Evolutionary conservation across 2,113 vertebrate genomes (phyloP), one percentile per base, ranked within the genome.

Genomic region (Anseranas semipalmata): DNA sequence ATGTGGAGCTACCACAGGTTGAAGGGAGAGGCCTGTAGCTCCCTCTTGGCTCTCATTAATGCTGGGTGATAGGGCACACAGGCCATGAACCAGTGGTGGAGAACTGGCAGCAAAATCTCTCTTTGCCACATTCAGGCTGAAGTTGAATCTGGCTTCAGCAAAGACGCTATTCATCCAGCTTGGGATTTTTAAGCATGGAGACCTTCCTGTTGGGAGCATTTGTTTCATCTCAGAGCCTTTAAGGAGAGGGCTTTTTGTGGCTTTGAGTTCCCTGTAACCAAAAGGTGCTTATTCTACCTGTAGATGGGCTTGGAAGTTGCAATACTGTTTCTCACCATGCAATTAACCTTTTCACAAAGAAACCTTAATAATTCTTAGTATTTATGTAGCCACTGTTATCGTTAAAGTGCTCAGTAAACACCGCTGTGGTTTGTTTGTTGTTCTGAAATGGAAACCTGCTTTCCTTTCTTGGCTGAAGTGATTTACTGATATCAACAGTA

Each of bases 251-350:
- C 25, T 77, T 28, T 39, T 25, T 79, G 82, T 70, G 35, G 17
- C 56, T 91, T 76, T 37, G 67, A 6, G 46, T 70, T 87, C 60
- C 39, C 73, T 68, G 28, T 70, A 87, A 90, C 35, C 35, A 73
- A 95, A 94, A 93, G 68, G 91, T 95, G 92, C 94, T 94, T 93
- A 82, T 84, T 94, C 60, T 92, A 62, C 77, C 83, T 95, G 77
- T 78, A 66, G 60, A 63, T 72, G 83, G 83, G 73, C 62, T 84
- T 3, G 0, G 35, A 93, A 81, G 16, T 68, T 92, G 66, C 86
- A 96, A 33, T 93, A 84, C 48, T 3, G 9, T 95, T 90, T 78
- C 85, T 90, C 76, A 86, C 68, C 86, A n/a, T 60, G 76, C 90
- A 94, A 27, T 72, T 74, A 88, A 95, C 72, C 76, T 90, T 90